phyloP scores from a whole-genome alignment of 2,888 invertebrate species.

The Ceramica pisi region DNA sequence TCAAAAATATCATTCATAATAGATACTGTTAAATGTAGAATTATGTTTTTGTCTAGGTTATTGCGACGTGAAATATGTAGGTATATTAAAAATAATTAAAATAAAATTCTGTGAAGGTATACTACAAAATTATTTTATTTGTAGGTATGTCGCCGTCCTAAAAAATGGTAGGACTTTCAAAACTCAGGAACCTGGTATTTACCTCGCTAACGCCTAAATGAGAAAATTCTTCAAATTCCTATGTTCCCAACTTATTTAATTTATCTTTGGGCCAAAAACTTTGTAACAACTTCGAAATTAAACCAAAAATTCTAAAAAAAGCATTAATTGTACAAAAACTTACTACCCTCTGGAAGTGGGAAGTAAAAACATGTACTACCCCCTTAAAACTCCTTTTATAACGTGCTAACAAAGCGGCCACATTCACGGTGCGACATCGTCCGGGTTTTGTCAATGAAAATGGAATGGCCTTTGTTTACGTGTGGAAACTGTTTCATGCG shows the following conservation, averaged over 20 bases:
- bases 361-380: slow-evolving; percentile 29
- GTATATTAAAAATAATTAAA: too few relatives aligned
- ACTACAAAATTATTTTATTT: too few relatives aligned
- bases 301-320: slow-evolving; percentile 17
- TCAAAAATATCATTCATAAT: too few relatives aligned
- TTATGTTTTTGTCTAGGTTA: too few relatives aligned
- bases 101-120: too few relatives aligned
- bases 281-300: slow-evolving; percentile 15
- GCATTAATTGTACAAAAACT: background rate
- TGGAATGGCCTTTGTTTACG: slow-evolving; percentile 35
- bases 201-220: slow-evolving; percentile 21
- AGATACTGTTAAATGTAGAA: too few relatives aligned
- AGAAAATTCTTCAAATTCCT: slow-evolving; percentile 39
- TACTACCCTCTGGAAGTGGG: background rate
- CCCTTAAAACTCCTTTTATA: slow-evolving; percentile 10
- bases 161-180: background rate
- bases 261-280: slow-evolving; percentile 21
- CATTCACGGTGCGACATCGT: slow-evolving; percentile 43
- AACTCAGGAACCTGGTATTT: background rate
- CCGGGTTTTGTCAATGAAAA: slow-evolving; percentile 31
- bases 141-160: background rate
- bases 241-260: slow-evolving; percentile 5
- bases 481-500: slow-evolving; percentile 43
- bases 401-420: slow-evolving; percentile 22
- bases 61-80: too few relatives aligned